These are phyloP conservation scores for Gymnosoma rotundatum DNA, from an alignment of 2,888 invertebrate genomes.

Conservation along the genomic window DNA sequence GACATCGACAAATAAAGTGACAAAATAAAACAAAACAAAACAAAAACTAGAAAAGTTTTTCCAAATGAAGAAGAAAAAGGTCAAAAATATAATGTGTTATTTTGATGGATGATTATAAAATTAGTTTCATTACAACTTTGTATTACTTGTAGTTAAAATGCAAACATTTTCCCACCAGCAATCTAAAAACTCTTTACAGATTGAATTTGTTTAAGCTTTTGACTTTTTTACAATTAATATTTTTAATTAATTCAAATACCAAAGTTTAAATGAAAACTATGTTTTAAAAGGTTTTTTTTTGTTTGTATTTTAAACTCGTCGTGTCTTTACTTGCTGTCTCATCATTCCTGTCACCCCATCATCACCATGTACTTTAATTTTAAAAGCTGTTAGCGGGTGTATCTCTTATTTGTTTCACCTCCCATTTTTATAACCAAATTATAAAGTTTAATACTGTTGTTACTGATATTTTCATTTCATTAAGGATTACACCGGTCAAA, in stretches of 20 bases:
- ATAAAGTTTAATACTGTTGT: conserved; percentile 48
- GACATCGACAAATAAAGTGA: conserved; percentile 12
- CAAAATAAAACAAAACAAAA: background rate
- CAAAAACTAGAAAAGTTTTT: background rate
- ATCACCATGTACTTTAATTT: background rate
- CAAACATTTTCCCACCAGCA: background rate
- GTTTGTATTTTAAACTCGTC: too few relatives aligned
- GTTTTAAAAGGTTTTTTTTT: too few relatives aligned
- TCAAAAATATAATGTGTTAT: conserved; percentile 5
- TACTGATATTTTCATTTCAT: conserved; percentile 74
- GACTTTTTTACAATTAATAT: conserved; percentile 33
- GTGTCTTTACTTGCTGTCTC: conserved; percentile 23
- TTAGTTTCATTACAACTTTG: conserved; percentile 14
- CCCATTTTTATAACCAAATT: conserved; percentile 42
- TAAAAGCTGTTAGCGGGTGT: background rate
- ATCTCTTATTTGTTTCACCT: background rate
- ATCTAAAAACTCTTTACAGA: conserved; percentile 10
- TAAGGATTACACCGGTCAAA: conserved; percentile 68
- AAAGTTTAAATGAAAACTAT: background rate
- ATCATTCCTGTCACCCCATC: conserved; percentile 26
- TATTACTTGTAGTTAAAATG: background rate
- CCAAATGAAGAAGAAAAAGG: background rate
- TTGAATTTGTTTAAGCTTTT: conserved; percentile 38
- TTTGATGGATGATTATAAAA: conserved; percentile 21
- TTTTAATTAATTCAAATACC: conserved; percentile 22